Evolutionary conservation across 2,888 invertebrate species (phyloP).

Genomic region (Ditylenchus weischeri): DNA sequence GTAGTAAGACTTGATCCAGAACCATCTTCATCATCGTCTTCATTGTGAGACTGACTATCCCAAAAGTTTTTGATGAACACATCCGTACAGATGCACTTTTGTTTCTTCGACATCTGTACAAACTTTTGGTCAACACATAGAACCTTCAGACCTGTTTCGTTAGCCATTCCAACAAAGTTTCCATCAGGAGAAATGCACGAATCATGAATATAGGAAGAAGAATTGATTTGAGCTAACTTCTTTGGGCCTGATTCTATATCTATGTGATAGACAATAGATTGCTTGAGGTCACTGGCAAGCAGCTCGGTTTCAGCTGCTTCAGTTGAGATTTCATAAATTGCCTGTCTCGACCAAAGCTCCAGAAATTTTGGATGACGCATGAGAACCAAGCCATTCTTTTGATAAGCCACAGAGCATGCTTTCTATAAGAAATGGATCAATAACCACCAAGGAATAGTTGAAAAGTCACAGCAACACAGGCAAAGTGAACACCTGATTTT

Average conservation of each 20-base stretch:
- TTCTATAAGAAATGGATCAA: conserved; percentile 1
- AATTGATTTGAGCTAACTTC: conserved; percentile 5
- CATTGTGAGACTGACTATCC: background rate
- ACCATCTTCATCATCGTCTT: background rate
- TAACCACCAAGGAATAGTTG: background rate
- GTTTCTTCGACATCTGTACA: background rate
- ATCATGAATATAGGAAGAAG: conserved; percentile 4
- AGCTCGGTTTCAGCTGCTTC: background rate
- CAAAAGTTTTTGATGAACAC: background rate
- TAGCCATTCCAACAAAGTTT: conserved; percentile 4
- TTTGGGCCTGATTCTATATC: background rate
- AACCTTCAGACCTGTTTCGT: no score
- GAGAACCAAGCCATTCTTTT: background rate
- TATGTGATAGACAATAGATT: background rate
- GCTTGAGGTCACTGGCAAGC: background rate
- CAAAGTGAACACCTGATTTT: no score
- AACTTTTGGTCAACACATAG: no score
- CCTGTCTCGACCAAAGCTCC: conserved; percentile 7
- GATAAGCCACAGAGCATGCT: conserved; percentile 1
- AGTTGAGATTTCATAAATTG: background rate
- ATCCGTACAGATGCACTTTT: background rate
- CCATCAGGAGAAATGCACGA: conserved; percentile 24
- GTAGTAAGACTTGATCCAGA: background rate
- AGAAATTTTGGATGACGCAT: conserved; percentile 8
- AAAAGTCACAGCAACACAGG: background rate